These are phyloP conservation scores for Peromyscus attwateri DNA, from an alignment of 2,797 vertebrate genomes.

Conservation along the genomic window DNA sequence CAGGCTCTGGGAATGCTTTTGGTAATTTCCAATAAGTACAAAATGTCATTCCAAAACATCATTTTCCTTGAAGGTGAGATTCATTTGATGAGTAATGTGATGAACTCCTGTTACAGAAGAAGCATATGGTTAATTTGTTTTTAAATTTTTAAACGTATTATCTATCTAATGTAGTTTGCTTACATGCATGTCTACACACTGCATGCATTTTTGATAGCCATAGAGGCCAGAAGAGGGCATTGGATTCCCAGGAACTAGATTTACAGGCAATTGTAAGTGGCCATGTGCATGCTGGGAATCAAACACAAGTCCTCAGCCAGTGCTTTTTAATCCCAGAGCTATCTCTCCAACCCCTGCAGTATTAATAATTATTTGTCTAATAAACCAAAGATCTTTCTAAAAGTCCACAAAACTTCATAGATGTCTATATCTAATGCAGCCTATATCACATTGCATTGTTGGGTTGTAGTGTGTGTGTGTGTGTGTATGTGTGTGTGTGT, in stretches of 20 bases:
- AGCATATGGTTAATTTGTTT: neutral
- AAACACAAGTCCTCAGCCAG: neutral
- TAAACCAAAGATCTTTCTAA: neutral
- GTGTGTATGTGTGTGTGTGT: neutral
- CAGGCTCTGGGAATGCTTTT: neutral
- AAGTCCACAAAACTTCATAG: neutral
- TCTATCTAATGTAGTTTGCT: neutral
- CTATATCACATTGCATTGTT: neutral
- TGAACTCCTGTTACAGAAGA: neutral
- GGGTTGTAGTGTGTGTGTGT: neutral
- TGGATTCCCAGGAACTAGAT: neutral
- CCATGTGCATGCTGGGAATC: neutral
- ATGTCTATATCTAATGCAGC: neutral
- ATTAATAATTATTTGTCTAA: neutral
- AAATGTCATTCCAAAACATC: conserved; percentile 44
- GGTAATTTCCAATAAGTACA: neutral
- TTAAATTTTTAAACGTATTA: neutral
- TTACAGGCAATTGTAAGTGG: neutral
- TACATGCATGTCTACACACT: neutral
- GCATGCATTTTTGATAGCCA: neutral
- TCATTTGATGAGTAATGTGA: neutral
- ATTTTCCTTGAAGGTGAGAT: neutral
- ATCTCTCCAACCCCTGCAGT: neutral
- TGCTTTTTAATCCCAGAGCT: neutral
- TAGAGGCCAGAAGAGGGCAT: neutral